Evolutionary conservation across 1,140 invertebrate species (phyloP).

Genomic region (Drosophila pseudoobscura): DNA sequence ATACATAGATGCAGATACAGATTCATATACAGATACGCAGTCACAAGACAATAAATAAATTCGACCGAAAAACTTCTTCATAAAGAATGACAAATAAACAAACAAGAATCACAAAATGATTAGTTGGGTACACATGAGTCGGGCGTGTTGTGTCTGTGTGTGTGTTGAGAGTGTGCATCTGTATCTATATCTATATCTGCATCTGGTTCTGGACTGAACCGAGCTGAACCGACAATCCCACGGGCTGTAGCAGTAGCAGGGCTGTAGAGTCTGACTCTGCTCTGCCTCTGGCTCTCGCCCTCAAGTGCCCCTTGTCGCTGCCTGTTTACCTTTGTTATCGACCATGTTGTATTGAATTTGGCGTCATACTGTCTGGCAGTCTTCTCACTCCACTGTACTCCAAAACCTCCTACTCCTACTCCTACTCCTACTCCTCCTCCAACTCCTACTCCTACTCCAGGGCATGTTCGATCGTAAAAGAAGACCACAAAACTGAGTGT

Average conservation of each 20-base stretch:
- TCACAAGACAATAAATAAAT: slow-evolving; percentile 59
- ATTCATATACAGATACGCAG: slow-evolving; percentile 20
- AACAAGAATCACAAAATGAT: slow-evolving; percentile 72
- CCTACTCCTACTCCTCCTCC: background rate
- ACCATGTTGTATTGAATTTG: slow-evolving; percentile 72
- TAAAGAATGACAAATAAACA: slow-evolving; percentile 63
- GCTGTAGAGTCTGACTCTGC: background rate
- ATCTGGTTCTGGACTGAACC: slow-evolving; percentile 35
- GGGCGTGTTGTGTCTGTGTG: slow-evolving; percentile 20
- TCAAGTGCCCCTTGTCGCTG: slow-evolving; percentile 21
- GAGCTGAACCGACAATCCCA: slow-evolving; percentile 47
- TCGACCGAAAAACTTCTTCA: slow-evolving; percentile 60
- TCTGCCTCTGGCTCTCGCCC: background rate
- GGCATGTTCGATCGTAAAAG: slow-evolving; percentile 56
- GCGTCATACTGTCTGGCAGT: slow-evolving; percentile 79
- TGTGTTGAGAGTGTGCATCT: slow-evolving; percentile 29
- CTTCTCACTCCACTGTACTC: slow-evolving; percentile 43
- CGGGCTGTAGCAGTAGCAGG: slow-evolving; percentile 42
- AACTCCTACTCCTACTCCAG: slow-evolving; percentile 1
- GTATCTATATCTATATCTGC: slow-evolving; percentile 48
- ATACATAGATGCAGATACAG: slow-evolving; percentile 6
- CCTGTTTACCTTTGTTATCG: slow-evolving; percentile 79
- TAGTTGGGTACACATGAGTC: slow-evolving; percentile 59
- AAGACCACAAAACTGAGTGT: slow-evolving; percentile 71
- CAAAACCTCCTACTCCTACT: slow-evolving; percentile 8